Conservation (phyloP, 2,888 invertebrate genomes). For the Cerastis leucographa region DNA sequence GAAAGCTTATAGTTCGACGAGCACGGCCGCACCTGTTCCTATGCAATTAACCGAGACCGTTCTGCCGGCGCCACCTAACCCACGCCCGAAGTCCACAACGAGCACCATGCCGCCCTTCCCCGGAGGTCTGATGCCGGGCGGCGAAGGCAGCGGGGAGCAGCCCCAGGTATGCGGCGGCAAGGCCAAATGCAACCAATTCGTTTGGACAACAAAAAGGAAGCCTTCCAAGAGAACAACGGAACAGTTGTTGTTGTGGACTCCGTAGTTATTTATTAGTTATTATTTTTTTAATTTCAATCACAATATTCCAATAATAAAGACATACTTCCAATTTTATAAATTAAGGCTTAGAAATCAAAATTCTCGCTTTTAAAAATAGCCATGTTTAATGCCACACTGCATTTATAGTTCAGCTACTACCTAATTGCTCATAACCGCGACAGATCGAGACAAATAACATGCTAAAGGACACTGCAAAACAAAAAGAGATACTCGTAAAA, state of each 20-base stretch:
- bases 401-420: background rate
- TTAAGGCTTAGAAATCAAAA: background rate
- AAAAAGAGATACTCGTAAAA: slow-evolving; percentile 63
- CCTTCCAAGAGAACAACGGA: background rate
- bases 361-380: background rate
- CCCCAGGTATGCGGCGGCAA: slow-evolving; percentile 26
- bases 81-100: slow-evolving; percentile 12
- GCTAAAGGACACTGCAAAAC: slow-evolving; percentile 29
- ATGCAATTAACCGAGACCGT: too few species aligned
- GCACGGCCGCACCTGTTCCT: slow-evolving; percentile 21
- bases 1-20: slow-evolving; percentile 5
- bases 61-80: background rate
- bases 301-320: background rate
- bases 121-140: slow-evolving; percentile 9
- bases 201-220: slow-evolving; percentile 30
- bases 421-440: background rate
- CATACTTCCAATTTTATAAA: background rate
- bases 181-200: slow-evolving; percentile 35
- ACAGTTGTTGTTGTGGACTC: slow-evolving; percentile 3
- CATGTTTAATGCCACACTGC: background rate
- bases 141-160: background rate
- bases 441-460: slow-evolving; percentile 31
- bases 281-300: background rate
- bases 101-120: slow-evolving; percentile 52
- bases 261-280: slow-evolving; percentile 20